Evolutionary conservation across 2,797 vertebrate species (phyloP), one percentile per base, ranked within the genome.

Genomic region (Anniella stebbinsi): DNA sequence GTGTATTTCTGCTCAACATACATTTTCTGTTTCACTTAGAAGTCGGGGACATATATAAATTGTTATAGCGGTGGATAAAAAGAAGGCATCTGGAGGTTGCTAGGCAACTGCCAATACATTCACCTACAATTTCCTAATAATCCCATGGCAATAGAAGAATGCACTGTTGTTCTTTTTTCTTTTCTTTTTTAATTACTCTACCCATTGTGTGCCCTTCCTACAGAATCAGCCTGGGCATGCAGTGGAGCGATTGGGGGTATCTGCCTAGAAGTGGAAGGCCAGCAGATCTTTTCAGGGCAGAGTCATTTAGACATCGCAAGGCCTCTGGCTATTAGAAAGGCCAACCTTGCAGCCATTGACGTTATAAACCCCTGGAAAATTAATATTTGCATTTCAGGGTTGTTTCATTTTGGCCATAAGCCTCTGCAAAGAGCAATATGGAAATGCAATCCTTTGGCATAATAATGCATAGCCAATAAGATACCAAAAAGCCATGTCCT

Each of bases 31-130:
- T 87, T 87, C 67, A 67, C 28, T 82, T 76, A 54, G 51, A 86
- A 25, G 28, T 72, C 66, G 6, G 70, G 76, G 15, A 17, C 23
- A 75, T 63, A 60, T 76, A 76, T 51, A 67, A 67, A 87, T 45
- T 33, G 75, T 41, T 81, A 33, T 18, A 54, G 57, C n/a, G 3
- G 57, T 28, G 78, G 45, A 67, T 33, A 77, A 84, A 89, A 70
- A 45, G 28, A 78, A 76, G 41, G 80, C 41, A 63, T 11, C 54
- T 66, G 30, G 69, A 51, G 41, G 77, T 87, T 87, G 84, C 84
- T 81, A 86, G 69, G 89, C 84, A 90, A 67, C 78, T 86, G 33
- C 70, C 45, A 81, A 88, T 83, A 63, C 54, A 36, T 83, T 72
- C 67, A 48, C 51, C 30, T 72, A 63, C 80, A 21, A 17, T 41